Percentiles rank a stretch among this genome's conserved stretches.
phyloP scores from a whole-genome alignment of 2,888 invertebrate species.

The Malacosoma neustria region DNA sequence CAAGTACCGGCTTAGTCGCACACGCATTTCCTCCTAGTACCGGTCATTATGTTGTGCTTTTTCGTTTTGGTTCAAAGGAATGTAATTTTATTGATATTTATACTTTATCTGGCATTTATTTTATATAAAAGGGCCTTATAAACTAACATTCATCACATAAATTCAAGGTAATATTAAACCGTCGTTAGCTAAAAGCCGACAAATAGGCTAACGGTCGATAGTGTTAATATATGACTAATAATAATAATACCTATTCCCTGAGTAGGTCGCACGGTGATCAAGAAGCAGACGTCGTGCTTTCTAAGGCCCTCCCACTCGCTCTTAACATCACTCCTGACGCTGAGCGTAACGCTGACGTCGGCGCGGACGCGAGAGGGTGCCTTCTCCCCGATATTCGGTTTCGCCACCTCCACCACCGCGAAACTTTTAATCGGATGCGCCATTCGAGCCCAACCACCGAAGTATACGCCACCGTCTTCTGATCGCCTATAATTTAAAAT shows the following conservation, averaged over 20 bases:
- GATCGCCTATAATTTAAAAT: too few species aligned
- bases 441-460: conserved; percentile 99
- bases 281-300: conserved; percentile 98
- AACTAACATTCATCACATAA: too few species aligned
- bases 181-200: too few species aligned
- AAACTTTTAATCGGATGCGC: conserved; percentile 95
- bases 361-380: conserved; percentile 96
- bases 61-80: too few species aligned
- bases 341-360: conserved; percentile 94
- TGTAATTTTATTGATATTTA: too few species aligned
- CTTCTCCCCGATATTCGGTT: conserved; percentile 94
- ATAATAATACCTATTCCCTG: conserved; percentile 81
- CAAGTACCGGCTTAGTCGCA: too few species aligned
- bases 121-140: too few species aligned
- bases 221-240: not conserved
- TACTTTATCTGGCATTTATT: too few species aligned
- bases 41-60: too few species aligned
- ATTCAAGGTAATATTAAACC: too few species aligned
- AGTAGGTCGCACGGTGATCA: conserved; percentile 92
- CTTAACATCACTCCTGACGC: conserved; percentile 93
- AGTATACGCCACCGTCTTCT: conserved; percentile 90
- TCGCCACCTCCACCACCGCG: conserved; percentile 95
- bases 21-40: too few species aligned
- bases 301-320: conserved; percentile 97
- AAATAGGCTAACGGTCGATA: too few species aligned